Evolutionary conservation across 2,888 invertebrate genomes (phyloP).

Genomic region (Hermaeophaga mercurialis): DNA sequence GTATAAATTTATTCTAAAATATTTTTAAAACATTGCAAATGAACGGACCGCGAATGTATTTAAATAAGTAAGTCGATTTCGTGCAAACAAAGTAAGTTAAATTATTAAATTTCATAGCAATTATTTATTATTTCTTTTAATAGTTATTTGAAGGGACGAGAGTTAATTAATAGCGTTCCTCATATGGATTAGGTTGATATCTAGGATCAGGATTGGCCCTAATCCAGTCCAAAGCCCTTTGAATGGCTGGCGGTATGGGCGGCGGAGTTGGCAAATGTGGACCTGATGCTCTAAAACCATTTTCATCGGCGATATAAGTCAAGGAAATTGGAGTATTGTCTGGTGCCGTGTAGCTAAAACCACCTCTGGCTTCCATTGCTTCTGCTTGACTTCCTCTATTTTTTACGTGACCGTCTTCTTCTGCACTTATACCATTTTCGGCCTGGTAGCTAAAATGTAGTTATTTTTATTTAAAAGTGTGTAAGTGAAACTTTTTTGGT

Average conservation of each 20-base stretch:
- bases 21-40: no score
- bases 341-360: slow-evolving; percentile 73
- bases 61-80: no score
- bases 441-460: slow-evolving; percentile 55
- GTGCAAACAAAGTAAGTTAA: no score
- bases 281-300: slow-evolving; percentile 62
- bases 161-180: neutral
- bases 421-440: slow-evolving; percentile 66
- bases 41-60: no score
- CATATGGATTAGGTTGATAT: slow-evolving; percentile 23
- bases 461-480: neutral
- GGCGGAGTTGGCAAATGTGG: slow-evolving; percentile 65
- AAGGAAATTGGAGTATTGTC: slow-evolving; percentile 60
- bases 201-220: slow-evolving; percentile 65
- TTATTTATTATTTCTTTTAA: no score
- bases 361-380: slow-evolving; percentile 58
- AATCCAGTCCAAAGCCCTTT: slow-evolving; percentile 68
- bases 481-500: no score
- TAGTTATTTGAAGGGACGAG: neutral
- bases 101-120: no score
- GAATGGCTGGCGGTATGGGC: slow-evolving; percentile 72
- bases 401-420: slow-evolving; percentile 59
- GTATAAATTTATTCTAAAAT: no score
- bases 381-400: slow-evolving; percentile 31
- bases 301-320: slow-evolving; percentile 64